These are phyloP conservation scores for Aphaenogaster ashmeadi DNA, from an alignment of 1,140 invertebrate species.

Conservation along the genomic window DNA sequence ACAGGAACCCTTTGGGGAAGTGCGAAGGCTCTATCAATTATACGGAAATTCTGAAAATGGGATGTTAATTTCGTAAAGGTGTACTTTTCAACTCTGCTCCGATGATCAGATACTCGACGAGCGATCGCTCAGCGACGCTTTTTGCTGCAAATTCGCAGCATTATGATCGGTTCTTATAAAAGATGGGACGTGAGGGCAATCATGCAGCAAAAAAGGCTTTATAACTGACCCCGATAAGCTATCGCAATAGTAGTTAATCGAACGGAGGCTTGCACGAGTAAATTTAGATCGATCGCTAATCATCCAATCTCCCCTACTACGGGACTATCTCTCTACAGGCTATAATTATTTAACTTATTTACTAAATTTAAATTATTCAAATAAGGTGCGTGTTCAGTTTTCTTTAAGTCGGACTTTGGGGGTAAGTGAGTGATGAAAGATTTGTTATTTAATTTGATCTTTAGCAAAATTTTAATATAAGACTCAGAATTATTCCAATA, in stretches of 20 bases:
- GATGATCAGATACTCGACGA: constrained; percentile 8
- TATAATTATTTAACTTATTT: constrained; percentile 15
- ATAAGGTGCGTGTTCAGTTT: not conserved
- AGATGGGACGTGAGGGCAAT: constrained; percentile 21
- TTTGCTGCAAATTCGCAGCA: constrained; percentile 44
- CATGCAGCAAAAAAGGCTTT: constrained; percentile 55
- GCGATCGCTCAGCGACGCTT: constrained; percentile 1
- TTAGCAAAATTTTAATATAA: not conserved
- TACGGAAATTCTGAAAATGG: constrained; percentile 8
- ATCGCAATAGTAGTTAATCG: constrained; percentile 54
- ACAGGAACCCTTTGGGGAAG: not conserved
- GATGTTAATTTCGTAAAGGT: not conserved
- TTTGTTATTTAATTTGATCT: not conserved
- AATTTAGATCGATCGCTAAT: constrained; percentile 56
- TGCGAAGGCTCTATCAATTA: not conserved
- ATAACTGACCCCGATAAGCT: constrained; percentile 55
- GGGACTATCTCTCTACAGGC: not conserved
- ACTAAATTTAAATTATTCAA: constrained; percentile 1
- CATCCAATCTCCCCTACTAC: constrained; percentile 7
- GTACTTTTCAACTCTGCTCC: not conserved
- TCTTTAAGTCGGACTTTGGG: not conserved
- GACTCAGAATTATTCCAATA: too few relatives aligned
- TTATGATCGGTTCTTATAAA: constrained; percentile 59
- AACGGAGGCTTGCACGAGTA: constrained; percentile 48
- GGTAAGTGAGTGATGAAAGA: not conserved